Conservation (phyloP, 1,140 invertebrate species). For the Cyclina sinensis region DNA sequence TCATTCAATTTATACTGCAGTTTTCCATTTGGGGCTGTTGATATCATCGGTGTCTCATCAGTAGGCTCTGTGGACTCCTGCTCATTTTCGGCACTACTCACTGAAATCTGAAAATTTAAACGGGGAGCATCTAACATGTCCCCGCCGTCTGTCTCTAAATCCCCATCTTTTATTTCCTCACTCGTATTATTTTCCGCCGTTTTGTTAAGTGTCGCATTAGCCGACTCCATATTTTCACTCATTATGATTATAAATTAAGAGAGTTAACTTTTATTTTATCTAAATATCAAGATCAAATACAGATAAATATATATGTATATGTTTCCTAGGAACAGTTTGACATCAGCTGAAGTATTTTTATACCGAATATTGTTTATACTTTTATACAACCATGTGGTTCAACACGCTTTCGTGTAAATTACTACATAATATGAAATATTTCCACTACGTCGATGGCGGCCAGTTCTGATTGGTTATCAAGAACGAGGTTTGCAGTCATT, state of each 20-base stretch:
- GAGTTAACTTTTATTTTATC: not conserved
- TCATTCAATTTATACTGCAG: constrained; percentile 17
- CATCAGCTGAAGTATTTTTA: too few relatives aligned
- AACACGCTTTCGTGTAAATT: too few relatives aligned
- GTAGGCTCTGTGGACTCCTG: not conserved
- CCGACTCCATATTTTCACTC: not conserved
- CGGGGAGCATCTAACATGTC: not conserved
- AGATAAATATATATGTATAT: too few relatives aligned
- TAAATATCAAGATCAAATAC: too few relatives aligned
- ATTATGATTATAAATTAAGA: constrained; percentile 1
- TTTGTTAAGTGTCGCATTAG: not conserved
- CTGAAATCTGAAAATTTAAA: constrained; percentile 3
- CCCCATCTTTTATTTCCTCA: not conserved
- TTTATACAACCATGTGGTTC: too few relatives aligned
- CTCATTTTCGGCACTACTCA: not conserved
- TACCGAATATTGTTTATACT: too few relatives aligned
- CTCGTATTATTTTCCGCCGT: not conserved
- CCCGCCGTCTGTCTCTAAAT: constrained; percentile 10
- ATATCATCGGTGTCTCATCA: constrained; percentile 11
- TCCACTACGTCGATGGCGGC: too few relatives aligned
- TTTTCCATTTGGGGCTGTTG: not conserved
- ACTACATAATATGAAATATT: too few relatives aligned
- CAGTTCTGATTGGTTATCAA: too few relatives aligned
- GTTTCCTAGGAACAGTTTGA: too few relatives aligned
- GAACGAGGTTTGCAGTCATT: too few relatives aligned